Evolutionary conservation across 2,888 invertebrate species (phyloP), one percentile per base, ranked within the genome.

Genomic region (Athalia cordata): DNA sequence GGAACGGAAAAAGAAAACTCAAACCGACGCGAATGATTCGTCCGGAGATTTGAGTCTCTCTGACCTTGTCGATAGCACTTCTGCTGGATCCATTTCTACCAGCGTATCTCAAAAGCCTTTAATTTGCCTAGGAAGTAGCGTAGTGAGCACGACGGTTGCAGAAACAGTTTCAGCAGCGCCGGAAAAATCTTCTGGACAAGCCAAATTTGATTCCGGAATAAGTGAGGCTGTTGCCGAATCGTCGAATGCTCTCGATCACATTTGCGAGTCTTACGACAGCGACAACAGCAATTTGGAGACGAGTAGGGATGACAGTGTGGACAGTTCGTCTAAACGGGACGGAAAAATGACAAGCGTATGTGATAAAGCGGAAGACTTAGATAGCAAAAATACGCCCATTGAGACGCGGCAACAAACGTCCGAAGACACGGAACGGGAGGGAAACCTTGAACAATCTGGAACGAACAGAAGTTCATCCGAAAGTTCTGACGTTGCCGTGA

Each of bases 191-290:
- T 52, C 52, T 68, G 55, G n/a, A 68, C 50, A 11, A 43, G n/a
- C 52, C 29, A 13, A 57, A 59, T 47, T 13, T 43, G 11, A 11
- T 9, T 7, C 11, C 5, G 15, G 45, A 50, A 57, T 43, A 70
- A 7, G 55, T 45, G 52, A 50, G 52, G 9, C 43, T 3, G 59
- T 59, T 2, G 79, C 67, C 47, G 52, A 80, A 74, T 55, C 59
- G 62, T 61, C 78, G 5, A 61, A 80, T 77, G 49, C 67, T 9
- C 74, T 62, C 66, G 59, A 59, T 75, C 59, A 78, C 61, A 70
- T 75, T 66, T 72, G 13, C 50, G 80, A 82, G 59, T 78, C 64
- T 77, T 75, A 79, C 45, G 77, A 78, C 77, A 74, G 76, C 59
- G 67, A 61, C 64, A 64, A 61, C 13, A 77, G 78, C 79, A 66